Conservation (phyloP, 2,113 vertebrate species). For the Marcusenius ussheri region DNA sequence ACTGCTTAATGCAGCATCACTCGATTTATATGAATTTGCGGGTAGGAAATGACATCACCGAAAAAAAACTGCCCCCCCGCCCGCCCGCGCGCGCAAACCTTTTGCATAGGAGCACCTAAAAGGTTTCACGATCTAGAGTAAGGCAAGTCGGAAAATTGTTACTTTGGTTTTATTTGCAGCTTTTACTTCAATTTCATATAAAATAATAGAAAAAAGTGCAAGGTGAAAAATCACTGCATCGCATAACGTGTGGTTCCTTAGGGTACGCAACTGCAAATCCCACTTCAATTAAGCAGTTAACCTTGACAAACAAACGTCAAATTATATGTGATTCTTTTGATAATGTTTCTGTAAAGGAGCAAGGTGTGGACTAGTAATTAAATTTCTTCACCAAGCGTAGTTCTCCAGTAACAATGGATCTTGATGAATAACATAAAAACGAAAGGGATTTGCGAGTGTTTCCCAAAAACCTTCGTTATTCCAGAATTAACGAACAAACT, state of each 20-base stretch:
- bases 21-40: constrained; percentile 13
- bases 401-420: not conserved
- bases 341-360: not conserved
- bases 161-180: not conserved
- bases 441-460: not conserved
- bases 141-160: not conserved
- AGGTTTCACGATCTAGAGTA: not conserved
- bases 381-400: not conserved
- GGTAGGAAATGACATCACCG: constrained; percentile 20
- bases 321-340: not conserved
- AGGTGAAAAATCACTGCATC: not conserved
- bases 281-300: not conserved
- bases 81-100: not conserved
- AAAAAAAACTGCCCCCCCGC: not conserved
- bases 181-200: not conserved
- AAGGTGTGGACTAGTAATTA: not conserved
- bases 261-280: too few relatives aligned
- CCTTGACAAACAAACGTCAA: not conserved
- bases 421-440: not conserved
- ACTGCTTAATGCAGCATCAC: constrained; percentile 16
- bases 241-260: too few relatives aligned
- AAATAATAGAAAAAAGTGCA: not conserved
- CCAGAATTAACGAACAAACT: not conserved
- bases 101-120: not conserved
- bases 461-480: not conserved